These are phyloP conservation scores for Lamellibrachia luymesi DNA, from an alignment of 1,140 invertebrate genomes.

Conservation along the genomic window DNA sequence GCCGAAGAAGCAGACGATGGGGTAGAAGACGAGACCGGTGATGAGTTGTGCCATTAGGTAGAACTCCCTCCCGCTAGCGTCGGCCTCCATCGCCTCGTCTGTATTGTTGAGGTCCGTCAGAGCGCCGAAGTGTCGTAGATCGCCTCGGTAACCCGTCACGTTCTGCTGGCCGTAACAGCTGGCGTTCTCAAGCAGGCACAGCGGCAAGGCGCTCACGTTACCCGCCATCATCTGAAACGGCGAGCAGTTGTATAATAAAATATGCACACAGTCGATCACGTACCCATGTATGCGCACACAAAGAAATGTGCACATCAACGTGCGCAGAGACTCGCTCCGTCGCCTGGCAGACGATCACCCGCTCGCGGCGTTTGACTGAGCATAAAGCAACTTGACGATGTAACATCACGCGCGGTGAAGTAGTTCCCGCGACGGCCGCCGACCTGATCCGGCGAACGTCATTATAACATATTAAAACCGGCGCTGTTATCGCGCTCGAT, in stretches of 20 bases:
- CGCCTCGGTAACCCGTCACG: background rate
- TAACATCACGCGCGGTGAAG: background rate
- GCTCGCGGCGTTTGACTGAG: background rate
- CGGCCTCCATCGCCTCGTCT: background rate
- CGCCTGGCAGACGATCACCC: background rate
- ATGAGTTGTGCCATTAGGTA: conserved; percentile 35
- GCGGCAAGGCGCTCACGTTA: background rate
- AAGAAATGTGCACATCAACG: background rate
- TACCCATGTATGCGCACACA: background rate
- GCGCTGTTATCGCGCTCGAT: background rate
- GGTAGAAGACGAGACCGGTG: conserved; percentile 63
- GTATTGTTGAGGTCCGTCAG: background rate
- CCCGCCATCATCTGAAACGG: background rate
- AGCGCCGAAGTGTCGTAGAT: background rate
- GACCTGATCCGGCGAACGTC: background rate
- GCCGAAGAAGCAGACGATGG: conserved; percentile 70
- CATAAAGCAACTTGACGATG: background rate
- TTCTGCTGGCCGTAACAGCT: background rate
- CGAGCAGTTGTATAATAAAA: background rate
- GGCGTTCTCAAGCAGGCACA: background rate
- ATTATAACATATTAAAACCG: background rate
- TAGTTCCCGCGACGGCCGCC: background rate
- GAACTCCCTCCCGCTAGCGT: background rate
- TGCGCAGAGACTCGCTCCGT: background rate
- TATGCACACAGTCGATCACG: background rate